Percentiles rank a stretch among this genome's conserved stretches.
Conservation (phyloP, 2,113 vertebrate genomes). For the Charadrius vociferus region DNA sequence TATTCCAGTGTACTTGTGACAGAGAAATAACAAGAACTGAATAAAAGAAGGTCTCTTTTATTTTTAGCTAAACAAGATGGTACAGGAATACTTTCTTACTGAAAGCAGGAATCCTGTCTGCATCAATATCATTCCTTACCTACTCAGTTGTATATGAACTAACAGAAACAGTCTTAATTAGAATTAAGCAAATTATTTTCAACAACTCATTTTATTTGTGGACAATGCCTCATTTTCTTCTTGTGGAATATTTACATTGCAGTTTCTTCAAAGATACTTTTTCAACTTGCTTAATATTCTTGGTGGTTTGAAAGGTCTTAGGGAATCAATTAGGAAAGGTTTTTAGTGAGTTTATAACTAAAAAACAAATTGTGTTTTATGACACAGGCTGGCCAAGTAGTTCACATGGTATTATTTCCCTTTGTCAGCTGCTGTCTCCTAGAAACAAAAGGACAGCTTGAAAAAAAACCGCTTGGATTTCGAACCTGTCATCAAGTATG, state of each 20-base stretch:
- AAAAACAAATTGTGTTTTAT: not conserved
- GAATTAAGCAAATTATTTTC: not conserved
- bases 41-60: not conserved
- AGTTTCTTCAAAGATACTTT: not conserved
- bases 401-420: not conserved
- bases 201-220: not conserved
- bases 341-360: not conserved
- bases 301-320: not conserved
- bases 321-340: not conserved
- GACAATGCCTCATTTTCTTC: not conserved
- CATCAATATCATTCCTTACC: not conserved
- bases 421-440: not conserved
- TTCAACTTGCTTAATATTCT: not conserved
- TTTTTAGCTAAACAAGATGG: not conserved
- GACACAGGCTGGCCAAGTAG: not conserved
- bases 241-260: not conserved
- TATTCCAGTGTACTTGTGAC: not conserved
- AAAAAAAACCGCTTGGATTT: not conserved
- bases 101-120: not conserved
- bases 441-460: not conserved
- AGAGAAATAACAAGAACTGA: slow-evolving; percentile 3
- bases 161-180: not conserved
- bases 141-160: not conserved
- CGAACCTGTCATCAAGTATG: not conserved
- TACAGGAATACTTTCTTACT: not conserved